Base-by-base conservation (phyloP, 1,140 invertebrate species). In the Ips nitidus region DNA sequence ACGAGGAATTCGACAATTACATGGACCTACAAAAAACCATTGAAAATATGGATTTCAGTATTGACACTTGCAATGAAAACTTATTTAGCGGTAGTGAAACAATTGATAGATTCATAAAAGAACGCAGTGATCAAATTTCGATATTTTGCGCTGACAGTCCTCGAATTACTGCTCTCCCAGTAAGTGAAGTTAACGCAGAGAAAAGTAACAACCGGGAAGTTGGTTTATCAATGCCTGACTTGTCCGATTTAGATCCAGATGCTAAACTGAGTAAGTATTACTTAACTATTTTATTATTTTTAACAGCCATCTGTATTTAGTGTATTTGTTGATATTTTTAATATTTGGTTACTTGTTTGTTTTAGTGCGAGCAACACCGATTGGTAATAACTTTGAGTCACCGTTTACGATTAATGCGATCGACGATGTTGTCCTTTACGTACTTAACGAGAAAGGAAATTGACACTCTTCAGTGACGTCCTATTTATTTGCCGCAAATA, bases 151-250 rank as follows among this genome's bases (percentile, higher is more conserved):
- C 52, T 7, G 69, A 70, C 37, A 70, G 56, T 60, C 61, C 61
- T 1, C 65, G 66, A 66, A 22, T 22, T 22, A 22, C 22, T 22
- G 22, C 22, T 22, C n/a, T 56, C 22, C 37, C 39, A 50, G 42
- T 50, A 22, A 62, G 22, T 52, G 45, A 36, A 5, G 39, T 50
- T 4, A 38, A 47, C 6, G 56, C 60, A 4, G 45, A 70, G 22
- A 70, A 41, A 43, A 42, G 22, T 39, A 57, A 8, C 8, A 70
- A 52, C 53, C 43, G 65, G 57, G 74, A 78, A 52, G 73, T 79
- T 4, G 75, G 73, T 66, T 64, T 80, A n/a, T 79, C 78, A 1
- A 80, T 80, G 73, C 78, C 78, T 7, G 77, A 79, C 57, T 74
- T 80, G 58, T 63, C 22, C 1, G 67, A 69, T 36, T 37, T 68